Evolutionary conservation across 2,888 invertebrate genomes (phyloP), one percentile per base, ranked within the genome.

Genomic region (Resseliella maxima): DNA sequence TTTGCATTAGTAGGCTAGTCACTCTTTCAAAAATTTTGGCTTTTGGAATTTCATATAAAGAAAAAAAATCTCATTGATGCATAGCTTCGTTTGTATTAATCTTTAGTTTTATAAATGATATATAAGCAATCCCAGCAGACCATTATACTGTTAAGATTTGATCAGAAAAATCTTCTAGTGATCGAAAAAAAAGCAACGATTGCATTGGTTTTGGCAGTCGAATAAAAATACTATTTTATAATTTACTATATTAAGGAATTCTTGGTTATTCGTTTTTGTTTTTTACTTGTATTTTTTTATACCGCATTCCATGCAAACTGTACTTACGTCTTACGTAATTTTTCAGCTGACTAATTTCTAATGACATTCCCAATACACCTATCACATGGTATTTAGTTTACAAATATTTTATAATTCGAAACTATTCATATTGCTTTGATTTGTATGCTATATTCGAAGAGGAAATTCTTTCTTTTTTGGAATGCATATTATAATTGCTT

Each of bases 1-100:
- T 72, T 72, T 31, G 72, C 72, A 35, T 72, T 72, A 72, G 72
- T 72, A 35, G 72, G 72, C 72, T 72, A 72, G 27, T 35, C 72
- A 72, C 72, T 72, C 15, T 72, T 72, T 72, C 35, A 35, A 27
- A 27, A 31, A 31, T 72, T 72, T 72, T 31, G 72, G 31, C 72
- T 31, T 18, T 72, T 72, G 72, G 72, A 72, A 72, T 72, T 31
- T 31, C 12, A 72, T 72, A 59, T 24, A 59, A 24, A 31, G 27
- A 31, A 31, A 72, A n/a, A 31, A 72, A 31, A 27, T 72, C n/a
- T 59, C 59, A 59, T 59, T 59, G 59, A 59, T 59, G n/a, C 59
- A 24, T 24, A 24, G 59, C 24, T 2, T n/a, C 59, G 24, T 24
- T 24, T 72, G 72, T 72, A 72, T 72, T 18, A 31, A 72, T 72